phyloP scores from a whole-genome alignment of 2,797 vertebrate genomes.

The Sibirionetta formosa region DNA sequence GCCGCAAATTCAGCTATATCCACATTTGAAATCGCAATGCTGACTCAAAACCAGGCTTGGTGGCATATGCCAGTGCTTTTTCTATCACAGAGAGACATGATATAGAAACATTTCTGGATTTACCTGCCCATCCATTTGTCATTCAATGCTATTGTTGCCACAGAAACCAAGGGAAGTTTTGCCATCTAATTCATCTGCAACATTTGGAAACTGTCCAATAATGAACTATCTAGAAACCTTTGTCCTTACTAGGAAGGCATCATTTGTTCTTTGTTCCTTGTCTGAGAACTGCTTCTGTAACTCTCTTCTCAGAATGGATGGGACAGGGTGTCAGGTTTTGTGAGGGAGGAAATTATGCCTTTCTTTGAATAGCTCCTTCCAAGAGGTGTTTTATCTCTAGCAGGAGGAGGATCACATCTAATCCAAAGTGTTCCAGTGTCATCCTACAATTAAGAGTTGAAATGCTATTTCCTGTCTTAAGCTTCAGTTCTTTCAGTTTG shows the following conservation, averaged over 20 bases:
- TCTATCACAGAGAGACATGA: background rate
- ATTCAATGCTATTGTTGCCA: background rate
- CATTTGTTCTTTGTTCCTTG: background rate
- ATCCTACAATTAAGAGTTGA: background rate
- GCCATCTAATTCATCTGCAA: background rate
- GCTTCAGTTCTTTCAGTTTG: background rate
- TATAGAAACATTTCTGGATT: background rate
- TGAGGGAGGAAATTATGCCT: conserved; percentile 17
- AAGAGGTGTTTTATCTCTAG: background rate
- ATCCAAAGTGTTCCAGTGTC: background rate
- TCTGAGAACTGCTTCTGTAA: background rate
- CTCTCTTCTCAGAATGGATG: background rate
- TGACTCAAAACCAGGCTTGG: background rate
- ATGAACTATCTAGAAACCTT: background rate
- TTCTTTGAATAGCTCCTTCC: background rate
- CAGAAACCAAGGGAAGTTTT: conserved; percentile 11
- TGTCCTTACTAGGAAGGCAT: background rate
- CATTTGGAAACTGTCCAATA: background rate
- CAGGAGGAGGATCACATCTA: background rate
- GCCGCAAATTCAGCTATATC: background rate
- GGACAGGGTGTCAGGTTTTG: background rate
- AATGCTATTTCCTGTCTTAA: conserved; percentile 11
- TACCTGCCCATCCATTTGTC: conserved; percentile 17
- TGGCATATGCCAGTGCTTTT: background rate
- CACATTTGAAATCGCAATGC: background rate